Conservation (phyloP, 2,797 vertebrate genomes). For the Luscinia luscinia region DNA sequence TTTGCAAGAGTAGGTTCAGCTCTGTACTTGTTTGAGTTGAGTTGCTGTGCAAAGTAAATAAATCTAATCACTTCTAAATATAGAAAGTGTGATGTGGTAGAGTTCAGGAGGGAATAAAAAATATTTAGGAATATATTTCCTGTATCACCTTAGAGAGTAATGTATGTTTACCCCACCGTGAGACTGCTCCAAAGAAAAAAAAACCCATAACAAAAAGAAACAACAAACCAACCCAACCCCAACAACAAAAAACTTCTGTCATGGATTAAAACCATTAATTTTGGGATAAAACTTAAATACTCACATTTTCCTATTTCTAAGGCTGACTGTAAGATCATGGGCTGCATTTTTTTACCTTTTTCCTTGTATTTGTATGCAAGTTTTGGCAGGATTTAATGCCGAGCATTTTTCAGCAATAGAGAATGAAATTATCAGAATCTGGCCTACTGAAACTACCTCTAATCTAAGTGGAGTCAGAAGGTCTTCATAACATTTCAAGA, state of each 20-base stretch:
- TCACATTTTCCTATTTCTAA: not conserved
- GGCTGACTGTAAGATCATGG: not conserved
- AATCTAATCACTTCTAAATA: slow-evolving; percentile 45
- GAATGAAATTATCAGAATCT: not conserved
- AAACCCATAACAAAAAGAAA: not conserved
- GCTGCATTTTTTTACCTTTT: not conserved
- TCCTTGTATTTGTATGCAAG: not conserved
- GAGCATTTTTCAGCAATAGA: not conserved
- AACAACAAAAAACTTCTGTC: too few species aligned
- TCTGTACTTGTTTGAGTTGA: not conserved
- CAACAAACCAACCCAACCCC: too few species aligned
- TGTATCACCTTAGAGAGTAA: not conserved
- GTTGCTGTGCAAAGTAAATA: slow-evolving; percentile 40
- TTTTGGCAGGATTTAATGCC: not conserved
- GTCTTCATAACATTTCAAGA: not conserved
- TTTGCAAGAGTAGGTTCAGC: slow-evolving; percentile 20
- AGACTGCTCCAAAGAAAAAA: not conserved
- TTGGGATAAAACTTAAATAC: not conserved
- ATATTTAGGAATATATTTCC: not conserved
- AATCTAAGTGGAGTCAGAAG: not conserved
- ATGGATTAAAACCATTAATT: not conserved
- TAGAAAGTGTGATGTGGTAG: not conserved
- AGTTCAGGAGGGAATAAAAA: not conserved
- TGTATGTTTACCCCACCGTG: not conserved
- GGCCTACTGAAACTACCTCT: not conserved